Percentiles rank a stretch among this genome's conserved stretches.
These are phyloP conservation scores for Picathartes gymnocephalus DNA, from an alignment of 2,113 vertebrate genomes.

Conservation along the genomic window DNA sequence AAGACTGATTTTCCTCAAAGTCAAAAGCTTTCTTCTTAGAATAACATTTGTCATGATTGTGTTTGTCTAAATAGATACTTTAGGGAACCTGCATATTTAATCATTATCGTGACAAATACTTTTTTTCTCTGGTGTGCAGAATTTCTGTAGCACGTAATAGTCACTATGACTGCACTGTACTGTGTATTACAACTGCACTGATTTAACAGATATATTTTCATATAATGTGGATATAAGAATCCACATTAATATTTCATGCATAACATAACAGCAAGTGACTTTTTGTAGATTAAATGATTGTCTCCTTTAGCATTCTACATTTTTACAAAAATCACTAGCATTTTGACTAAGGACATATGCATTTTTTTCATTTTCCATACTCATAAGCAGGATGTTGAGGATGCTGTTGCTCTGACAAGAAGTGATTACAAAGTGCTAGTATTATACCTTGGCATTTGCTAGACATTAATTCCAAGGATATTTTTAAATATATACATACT, in stretches of 20 bases:
- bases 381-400: constrained; percentile 39
- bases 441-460: constrained; percentile 68
- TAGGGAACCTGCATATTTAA: not conserved
- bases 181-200: not conserved
- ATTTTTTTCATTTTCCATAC: constrained; percentile 41
- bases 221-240: not conserved
- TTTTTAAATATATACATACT: constrained; percentile 67
- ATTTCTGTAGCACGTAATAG: not conserved
- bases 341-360: constrained; percentile 11
- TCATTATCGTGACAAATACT: not conserved
- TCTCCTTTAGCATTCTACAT: constrained; percentile 62
- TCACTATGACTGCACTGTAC: not conserved
- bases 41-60: not conserved
- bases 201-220: not conserved
- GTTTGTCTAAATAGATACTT: not conserved
- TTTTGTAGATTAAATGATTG: constrained; percentile 67
- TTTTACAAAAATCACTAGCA: constrained; percentile 57
- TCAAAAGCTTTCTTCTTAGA: not conserved
- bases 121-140: not conserved
- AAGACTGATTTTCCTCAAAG: not conserved
- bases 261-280: constrained; percentile 8
- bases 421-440: constrained; percentile 76
- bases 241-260: not conserved
- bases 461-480: constrained; percentile 69
- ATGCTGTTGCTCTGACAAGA: constrained; percentile 28